These are phyloP conservation scores for Eucidaris tribuloides DNA, from an alignment of 35 echinoderm and acorn worm species.

Conservation along the genomic window DNA sequence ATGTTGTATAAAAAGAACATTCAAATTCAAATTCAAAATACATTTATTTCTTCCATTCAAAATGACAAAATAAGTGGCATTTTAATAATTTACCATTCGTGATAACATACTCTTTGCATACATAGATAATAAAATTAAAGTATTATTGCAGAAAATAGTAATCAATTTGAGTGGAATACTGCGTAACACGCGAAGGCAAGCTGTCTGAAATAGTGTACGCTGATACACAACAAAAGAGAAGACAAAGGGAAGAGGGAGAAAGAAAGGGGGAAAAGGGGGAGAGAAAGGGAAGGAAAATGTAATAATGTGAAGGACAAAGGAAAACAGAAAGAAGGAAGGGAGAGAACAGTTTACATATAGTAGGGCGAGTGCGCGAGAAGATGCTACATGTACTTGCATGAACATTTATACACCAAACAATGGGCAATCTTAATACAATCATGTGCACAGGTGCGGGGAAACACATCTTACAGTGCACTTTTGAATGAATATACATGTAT, in stretches of 20 bases:
- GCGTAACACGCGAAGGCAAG: background rate
- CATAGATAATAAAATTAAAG: background rate
- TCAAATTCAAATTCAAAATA: no score
- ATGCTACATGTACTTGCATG: no score
- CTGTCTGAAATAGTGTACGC: background rate
- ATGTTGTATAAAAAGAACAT: no score
- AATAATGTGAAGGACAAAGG: background rate
- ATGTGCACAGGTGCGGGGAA: no score
- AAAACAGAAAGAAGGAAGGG: background rate
- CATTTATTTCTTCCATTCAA: no score
- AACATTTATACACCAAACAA: no score
- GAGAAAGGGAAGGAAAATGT: background rate
- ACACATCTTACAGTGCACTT: no score
- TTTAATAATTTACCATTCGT: background rate
- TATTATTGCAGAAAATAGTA: background rate
- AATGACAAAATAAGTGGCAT: background rate
- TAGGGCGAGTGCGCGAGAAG: no score
- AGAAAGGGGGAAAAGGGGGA: background rate
- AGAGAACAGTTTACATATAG: no score
- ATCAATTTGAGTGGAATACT: background rate
- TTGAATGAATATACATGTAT: no score
- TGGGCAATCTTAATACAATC: no score
- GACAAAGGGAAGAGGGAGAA: background rate
- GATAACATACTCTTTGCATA: background rate
- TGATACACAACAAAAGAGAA: background rate